These are phyloP conservation scores for Trachelus stipa DNA, from an alignment of 2,888 invertebrate genomes.

Conservation along the genomic window DNA sequence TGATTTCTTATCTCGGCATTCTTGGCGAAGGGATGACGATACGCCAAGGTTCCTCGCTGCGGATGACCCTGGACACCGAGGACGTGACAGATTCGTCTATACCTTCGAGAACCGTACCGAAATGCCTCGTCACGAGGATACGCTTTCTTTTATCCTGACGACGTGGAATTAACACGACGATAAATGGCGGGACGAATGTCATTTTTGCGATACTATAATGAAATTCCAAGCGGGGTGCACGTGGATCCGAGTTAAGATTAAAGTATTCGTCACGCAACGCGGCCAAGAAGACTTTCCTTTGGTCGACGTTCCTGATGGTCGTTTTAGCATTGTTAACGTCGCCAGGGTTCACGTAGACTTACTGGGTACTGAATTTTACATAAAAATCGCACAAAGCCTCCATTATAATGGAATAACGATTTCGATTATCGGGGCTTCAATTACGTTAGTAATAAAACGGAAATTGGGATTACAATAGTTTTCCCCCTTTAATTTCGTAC, in stretches of 20 bases:
- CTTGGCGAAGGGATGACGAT: neutral
- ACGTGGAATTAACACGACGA: constrained; percentile 13
- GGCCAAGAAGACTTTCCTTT: neutral
- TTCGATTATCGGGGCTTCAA: neutral
- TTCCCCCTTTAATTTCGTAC: neutral
- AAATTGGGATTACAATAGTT: neutral
- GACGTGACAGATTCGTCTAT: constrained; percentile 21
- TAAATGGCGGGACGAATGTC: constrained; percentile 19
- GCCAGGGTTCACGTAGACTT: neutral
- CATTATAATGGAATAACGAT: neutral
- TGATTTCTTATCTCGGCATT: neutral
- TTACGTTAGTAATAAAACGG: neutral
- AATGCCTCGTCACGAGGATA: neutral
- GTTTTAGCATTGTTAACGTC: neutral
- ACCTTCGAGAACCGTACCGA: neutral
- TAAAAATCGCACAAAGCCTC: neutral
- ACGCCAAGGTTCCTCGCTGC: neutral
- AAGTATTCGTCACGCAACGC: neutral
- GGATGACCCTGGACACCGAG: neutral
- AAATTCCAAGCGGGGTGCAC: neutral
- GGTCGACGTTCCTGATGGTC: neutral
- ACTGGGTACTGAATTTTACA: neutral
- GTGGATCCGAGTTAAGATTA: neutral
- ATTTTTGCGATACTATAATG: constrained; percentile 25
- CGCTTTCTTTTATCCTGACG: neutral